Conservation (phyloP, 1,140 invertebrate genomes). For the Euwallacea similis region DNA sequence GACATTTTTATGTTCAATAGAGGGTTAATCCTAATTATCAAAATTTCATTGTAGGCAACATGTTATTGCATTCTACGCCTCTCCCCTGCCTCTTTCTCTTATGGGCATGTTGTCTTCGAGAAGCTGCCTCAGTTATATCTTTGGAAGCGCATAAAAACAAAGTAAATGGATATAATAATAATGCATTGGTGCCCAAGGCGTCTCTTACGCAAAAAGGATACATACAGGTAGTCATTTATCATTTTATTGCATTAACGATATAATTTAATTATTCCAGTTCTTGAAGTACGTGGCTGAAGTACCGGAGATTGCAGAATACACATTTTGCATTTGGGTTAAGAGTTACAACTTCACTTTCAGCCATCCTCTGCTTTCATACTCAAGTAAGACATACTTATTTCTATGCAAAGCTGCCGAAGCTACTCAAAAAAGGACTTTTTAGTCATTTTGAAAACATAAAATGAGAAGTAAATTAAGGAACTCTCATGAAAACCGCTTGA, state of each 20-base stretch:
- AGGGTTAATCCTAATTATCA: too few species aligned
- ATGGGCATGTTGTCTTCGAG: too few species aligned
- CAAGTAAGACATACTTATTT: conserved; percentile 58
- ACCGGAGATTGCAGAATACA: conserved; percentile 65
- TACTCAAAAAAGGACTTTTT: not conserved
- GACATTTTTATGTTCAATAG: too few species aligned
- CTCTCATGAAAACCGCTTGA: too few species aligned
- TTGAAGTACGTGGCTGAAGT: conserved; percentile 64
- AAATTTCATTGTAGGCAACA: too few species aligned
- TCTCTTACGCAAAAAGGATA: conserved; percentile 66
- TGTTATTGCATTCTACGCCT: too few species aligned
- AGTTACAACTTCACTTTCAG: conserved; percentile 60
- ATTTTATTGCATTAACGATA: not conserved
- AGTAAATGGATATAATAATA: not conserved
- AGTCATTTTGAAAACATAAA: too few species aligned
- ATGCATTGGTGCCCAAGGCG: conserved; percentile 49
- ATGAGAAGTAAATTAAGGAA: too few species aligned
- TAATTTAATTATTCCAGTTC: conserved; percentile 57
- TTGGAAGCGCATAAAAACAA: too few species aligned
- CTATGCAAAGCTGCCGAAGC: not conserved
- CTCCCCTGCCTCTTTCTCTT: too few species aligned
- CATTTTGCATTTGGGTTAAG: conserved; percentile 67
- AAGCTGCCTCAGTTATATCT: too few species aligned
- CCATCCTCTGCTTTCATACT: conserved; percentile 68
- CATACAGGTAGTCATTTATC: conserved; percentile 60